Percentiles rank a stretch among this genome's conserved stretches.
Evolutionary conservation across 1,140 invertebrate species (phyloP).

Genomic region (Drosophila sp.): DNA sequence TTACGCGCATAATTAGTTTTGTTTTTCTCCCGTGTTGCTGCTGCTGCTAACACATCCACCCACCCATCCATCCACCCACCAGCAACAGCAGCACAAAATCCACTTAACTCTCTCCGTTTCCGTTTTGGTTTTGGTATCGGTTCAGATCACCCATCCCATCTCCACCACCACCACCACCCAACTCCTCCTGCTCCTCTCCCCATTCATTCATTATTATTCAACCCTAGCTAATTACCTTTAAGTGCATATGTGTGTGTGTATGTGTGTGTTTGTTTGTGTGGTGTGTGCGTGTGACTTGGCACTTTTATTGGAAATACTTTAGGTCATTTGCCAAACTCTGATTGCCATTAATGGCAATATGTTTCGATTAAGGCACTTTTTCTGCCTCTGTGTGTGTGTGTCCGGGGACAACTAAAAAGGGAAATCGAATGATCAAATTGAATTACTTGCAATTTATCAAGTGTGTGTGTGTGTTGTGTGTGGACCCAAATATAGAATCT

Average conservation of each 20-base stretch:
- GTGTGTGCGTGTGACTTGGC: conserved; percentile 9
- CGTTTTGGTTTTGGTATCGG: conserved; percentile 5
- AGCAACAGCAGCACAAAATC: conserved; percentile 6
- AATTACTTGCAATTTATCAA: conserved; percentile 5
- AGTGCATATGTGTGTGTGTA: not conserved
- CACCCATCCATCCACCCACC: not conserved
- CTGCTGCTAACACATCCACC: conserved; percentile 16
- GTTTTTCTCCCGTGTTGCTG: conserved; percentile 22
- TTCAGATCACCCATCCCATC: not conserved
- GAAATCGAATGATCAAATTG: conserved; percentile 11
- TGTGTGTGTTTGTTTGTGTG: conserved; percentile 2
- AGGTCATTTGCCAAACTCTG: conserved; percentile 35
- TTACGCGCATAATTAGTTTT: conserved; percentile 55
- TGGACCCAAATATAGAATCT: not conserved
- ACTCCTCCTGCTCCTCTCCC: not conserved
- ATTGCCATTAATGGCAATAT: conserved; percentile 29
- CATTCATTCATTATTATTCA: conserved; percentile 14
- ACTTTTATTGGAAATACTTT: conserved; percentile 44
- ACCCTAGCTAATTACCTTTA: conserved; percentile 30
- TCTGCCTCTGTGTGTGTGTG: not conserved
- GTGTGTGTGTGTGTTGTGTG: no score
- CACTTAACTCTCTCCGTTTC: conserved; percentile 10
- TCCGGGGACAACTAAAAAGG: conserved; percentile 16
- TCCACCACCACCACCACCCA: not conserved
- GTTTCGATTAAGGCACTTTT: conserved; percentile 17